phyloP scores from a whole-genome alignment of 2,888 invertebrate species.

The Thera obeliscata region DNA sequence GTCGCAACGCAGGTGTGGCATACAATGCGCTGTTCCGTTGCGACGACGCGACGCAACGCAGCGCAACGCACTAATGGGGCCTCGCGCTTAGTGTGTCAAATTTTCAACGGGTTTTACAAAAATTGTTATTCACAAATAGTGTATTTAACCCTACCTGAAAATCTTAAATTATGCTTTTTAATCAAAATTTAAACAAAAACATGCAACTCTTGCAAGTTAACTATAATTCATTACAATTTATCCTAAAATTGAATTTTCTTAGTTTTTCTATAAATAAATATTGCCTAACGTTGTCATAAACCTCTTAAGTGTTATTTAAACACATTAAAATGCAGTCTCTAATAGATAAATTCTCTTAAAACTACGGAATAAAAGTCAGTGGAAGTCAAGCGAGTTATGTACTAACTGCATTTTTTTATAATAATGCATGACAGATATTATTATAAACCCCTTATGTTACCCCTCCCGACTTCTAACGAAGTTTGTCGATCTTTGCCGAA shows the following conservation, averaged over 20 bases:
- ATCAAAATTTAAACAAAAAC: constrained; percentile 29
- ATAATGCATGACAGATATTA: too few species aligned
- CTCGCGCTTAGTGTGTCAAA: background rate
- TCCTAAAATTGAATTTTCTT: constrained; percentile 58
- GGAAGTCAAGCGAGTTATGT: constrained; percentile 13
- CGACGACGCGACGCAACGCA: too few species aligned
- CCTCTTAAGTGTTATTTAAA: constrained; percentile 52
- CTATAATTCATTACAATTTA: constrained; percentile 47
- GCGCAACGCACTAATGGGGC: too few species aligned
- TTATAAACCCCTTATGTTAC: too few species aligned
- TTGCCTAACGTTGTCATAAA: constrained; percentile 64
- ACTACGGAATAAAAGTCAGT: constrained; percentile 27
- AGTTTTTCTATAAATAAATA: constrained; percentile 67
- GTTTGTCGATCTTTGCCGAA: too few species aligned
- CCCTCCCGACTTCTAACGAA: too few species aligned
- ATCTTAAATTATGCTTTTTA: constrained; percentile 19
- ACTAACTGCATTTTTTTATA: too few species aligned
- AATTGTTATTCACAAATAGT: constrained; percentile 10
- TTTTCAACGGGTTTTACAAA: background rate
- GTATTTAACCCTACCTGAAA: constrained; percentile 6
- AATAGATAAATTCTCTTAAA: constrained; percentile 55
- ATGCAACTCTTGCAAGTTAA: constrained; percentile 38
- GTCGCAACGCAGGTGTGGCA: too few species aligned
- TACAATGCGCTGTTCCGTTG: too few species aligned
- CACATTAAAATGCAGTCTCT: constrained; percentile 65